Percentiles rank a stretch among this genome's conserved stretches.
phyloP scores from a whole-genome alignment of 1,140 invertebrate genomes.

The Antheraea mylitta region DNA sequence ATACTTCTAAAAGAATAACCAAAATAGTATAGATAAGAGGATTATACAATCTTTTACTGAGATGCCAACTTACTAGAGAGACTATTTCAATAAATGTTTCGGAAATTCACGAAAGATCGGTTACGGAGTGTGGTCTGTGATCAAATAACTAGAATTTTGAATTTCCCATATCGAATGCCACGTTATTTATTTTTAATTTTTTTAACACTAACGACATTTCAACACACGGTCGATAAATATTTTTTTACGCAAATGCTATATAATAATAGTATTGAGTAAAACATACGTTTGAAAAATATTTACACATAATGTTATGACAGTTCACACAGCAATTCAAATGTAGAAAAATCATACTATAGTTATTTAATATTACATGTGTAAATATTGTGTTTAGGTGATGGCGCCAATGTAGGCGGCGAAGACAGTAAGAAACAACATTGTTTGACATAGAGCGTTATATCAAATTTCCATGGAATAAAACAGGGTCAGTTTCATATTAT shows the following conservation, averaged over 20 bases:
- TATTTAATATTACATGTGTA: slow-evolving; percentile 3
- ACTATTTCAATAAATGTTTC: too few relatives aligned
- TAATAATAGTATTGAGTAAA: background rate
- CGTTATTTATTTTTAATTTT: background rate
- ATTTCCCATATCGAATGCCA: background rate
- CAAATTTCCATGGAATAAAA: slow-evolving; percentile 16
- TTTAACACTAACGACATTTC: background rate
- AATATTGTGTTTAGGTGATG: background rate
- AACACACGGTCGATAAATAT: background rate
- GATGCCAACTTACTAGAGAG: too few relatives aligned
- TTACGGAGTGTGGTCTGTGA: too few relatives aligned
- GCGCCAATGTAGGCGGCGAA: slow-evolving; percentile 5
- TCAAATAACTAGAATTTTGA: too few relatives aligned
- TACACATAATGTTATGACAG: background rate
- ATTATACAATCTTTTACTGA: too few relatives aligned
- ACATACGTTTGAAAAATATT: slow-evolving; percentile 3
- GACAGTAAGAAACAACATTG: background rate
- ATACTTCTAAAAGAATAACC: too few relatives aligned
- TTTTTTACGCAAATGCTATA: background rate
- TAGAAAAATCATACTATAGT: slow-evolving; percentile 1
- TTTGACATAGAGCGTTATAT: background rate
- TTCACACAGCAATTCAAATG: slow-evolving; percentile 1
- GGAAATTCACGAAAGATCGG: too few relatives aligned
- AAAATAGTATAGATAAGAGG: too few relatives aligned
- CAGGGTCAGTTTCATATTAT: slow-evolving; percentile 21